phyloP scores from a whole-genome alignment of 2,113 vertebrate species.

The Mesocricetus auratus region DNA sequence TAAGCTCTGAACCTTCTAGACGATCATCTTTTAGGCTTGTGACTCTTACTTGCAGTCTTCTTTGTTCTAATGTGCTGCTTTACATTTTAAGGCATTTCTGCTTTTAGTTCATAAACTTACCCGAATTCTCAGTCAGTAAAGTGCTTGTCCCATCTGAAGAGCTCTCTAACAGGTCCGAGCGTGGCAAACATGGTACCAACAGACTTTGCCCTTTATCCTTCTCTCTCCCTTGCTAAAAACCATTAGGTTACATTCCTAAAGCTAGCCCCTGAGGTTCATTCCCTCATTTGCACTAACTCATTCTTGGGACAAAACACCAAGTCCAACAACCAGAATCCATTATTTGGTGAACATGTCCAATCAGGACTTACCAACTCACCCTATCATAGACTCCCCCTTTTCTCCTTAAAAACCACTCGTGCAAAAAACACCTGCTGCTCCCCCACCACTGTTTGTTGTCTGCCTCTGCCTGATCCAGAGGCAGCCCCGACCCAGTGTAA shows the following conservation, averaged over 20 bases:
- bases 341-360: not conserved
- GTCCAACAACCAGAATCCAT: not conserved
- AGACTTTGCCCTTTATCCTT: not conserved
- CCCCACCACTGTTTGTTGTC: not conserved
- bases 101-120: not conserved
- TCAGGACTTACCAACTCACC: not conserved
- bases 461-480: not conserved
- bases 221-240: not conserved
- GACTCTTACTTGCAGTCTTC: not conserved
- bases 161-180: not conserved
- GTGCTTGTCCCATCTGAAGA: not conserved
- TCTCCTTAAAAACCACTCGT: not conserved
- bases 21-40: not conserved
- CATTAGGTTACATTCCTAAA: not conserved
- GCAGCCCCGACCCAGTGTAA: not conserved
- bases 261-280: not conserved
- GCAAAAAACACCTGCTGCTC: not conserved
- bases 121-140: not conserved
- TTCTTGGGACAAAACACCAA: not conserved
- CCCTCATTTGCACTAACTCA: not conserved
- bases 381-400: not conserved
- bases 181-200: not conserved
- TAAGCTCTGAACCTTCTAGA: not conserved
- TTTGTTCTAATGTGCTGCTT: not conserved
- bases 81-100: not conserved